phyloP scores from a whole-genome alignment of 2,797 vertebrate species.

The Rhabdophis nuchalis region DNA sequence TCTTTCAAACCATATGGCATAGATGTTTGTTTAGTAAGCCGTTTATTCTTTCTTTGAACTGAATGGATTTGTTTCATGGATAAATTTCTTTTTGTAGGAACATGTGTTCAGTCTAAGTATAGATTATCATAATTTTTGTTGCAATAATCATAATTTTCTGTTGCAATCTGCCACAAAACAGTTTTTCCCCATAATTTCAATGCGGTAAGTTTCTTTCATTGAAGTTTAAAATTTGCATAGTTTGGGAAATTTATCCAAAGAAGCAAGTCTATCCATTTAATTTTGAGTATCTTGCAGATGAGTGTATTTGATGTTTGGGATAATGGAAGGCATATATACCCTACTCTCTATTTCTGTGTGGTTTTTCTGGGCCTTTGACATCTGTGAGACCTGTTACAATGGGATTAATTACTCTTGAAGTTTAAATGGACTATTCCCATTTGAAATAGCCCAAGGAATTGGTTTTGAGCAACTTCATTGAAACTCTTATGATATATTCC shows the following conservation, averaged over 20 bases:
- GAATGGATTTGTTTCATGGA: background rate
- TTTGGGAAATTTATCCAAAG: background rate
- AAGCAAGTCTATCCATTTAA: background rate
- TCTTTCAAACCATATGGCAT: background rate
- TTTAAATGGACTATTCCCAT: background rate
- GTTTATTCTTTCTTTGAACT: background rate
- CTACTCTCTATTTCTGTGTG: background rate
- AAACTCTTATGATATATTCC: background rate
- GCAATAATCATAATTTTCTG: background rate
- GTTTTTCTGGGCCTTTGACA: background rate
- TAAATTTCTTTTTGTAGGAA: background rate
- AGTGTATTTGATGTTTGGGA: background rate
- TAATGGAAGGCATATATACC: background rate
- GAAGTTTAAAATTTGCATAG: background rate
- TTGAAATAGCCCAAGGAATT: background rate
- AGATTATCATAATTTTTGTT: background rate
- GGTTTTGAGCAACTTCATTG: background rate
- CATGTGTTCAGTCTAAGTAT: background rate
- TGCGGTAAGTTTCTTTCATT: background rate
- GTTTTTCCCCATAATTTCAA: background rate
- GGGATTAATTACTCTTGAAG: background rate
- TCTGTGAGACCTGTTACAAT: background rate
- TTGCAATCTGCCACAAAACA: background rate
- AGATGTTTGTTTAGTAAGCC: background rate
- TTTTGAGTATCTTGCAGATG: background rate